These are phyloP conservation scores for Gila orcuttii DNA, from an alignment of 2,113 vertebrate genomes.

Conservation along the genomic window DNA sequence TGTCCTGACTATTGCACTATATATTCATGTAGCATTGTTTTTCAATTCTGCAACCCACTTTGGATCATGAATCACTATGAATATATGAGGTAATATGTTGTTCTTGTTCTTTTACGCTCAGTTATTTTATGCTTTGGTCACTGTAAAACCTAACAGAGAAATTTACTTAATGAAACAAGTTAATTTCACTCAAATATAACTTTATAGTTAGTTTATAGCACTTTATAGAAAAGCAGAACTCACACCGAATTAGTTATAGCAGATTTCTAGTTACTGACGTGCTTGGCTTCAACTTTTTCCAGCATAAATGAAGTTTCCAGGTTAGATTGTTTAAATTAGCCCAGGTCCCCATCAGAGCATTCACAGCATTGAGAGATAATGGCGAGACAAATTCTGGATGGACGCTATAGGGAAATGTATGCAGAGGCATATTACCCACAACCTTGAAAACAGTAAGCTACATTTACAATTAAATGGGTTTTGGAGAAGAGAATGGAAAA, in stretches of 20 bases:
- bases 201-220: neutral
- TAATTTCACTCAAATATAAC: neutral
- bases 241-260: too few species aligned
- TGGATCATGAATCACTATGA: neutral
- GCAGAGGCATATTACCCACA: slow-evolving; percentile 41
- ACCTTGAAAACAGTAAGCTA: slow-evolving; percentile 52
- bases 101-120: neutral
- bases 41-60: neutral
- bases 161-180: neutral
- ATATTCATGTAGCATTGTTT: neutral
- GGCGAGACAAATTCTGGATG: slow-evolving; percentile 36
- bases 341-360: slow-evolving; percentile 1
- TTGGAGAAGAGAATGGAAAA: slow-evolving; percentile 9
- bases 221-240: neutral
- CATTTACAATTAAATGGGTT: slow-evolving; percentile 57
- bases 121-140: neutral
- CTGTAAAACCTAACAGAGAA: neutral
- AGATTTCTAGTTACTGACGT: too few species aligned
- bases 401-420: slow-evolving; percentile 43
- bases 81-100: neutral
- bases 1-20: too few species aligned
- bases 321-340: slow-evolving; percentile 18
- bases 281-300: neutral
- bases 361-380: slow-evolving; percentile 24
- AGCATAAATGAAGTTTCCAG: slow-evolving; percentile 12